phyloP scores from a whole-genome alignment of 2,113 vertebrate genomes.

The Amphiprion percula region DNA sequence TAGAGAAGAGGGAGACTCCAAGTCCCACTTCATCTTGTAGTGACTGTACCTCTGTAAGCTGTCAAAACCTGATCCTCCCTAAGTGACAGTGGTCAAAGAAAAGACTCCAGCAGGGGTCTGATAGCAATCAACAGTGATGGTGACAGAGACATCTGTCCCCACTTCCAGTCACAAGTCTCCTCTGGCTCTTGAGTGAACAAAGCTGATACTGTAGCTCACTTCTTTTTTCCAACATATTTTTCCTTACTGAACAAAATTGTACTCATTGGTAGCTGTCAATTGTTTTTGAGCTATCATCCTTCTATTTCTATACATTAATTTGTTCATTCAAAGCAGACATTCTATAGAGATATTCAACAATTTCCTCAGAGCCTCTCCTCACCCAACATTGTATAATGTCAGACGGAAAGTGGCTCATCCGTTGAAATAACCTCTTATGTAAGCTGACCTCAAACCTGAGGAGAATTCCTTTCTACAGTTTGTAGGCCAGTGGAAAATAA shows the following conservation, averaged over 20 bases:
- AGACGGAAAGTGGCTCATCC: conserved; percentile 22
- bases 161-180: conserved; percentile 5
- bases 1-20: conserved; percentile 9
- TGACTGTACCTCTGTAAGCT: conserved; percentile 13
- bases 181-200: conserved; percentile 14
- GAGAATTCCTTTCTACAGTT: conserved; percentile 20
- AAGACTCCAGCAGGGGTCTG: conserved; percentile 37
- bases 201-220: conserved; percentile 9
- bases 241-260: not conserved
- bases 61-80: conserved; percentile 42
- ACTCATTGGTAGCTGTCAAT: not conserved
- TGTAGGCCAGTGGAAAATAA: conserved; percentile 40
- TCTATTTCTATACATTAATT: not conserved
- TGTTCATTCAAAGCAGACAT: not conserved
- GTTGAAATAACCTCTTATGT: conserved; percentile 58
- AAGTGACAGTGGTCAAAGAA: conserved; percentile 31
- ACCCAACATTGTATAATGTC: conserved; percentile 24
- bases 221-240: not conserved
- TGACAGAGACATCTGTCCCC: conserved; percentile 36
- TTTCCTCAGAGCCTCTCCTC: conserved; percentile 2
- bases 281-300: too few species aligned
- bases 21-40: conserved; percentile 11
- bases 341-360: not conserved
- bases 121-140: conserved; percentile 31
- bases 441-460: conserved; percentile 53